Percentiles rank a stretch among this genome's conserved stretches.
These are phyloP conservation scores for Notarius lentiginosus DNA, from an alignment of 2,113 vertebrate species.

Conservation along the genomic window DNA sequence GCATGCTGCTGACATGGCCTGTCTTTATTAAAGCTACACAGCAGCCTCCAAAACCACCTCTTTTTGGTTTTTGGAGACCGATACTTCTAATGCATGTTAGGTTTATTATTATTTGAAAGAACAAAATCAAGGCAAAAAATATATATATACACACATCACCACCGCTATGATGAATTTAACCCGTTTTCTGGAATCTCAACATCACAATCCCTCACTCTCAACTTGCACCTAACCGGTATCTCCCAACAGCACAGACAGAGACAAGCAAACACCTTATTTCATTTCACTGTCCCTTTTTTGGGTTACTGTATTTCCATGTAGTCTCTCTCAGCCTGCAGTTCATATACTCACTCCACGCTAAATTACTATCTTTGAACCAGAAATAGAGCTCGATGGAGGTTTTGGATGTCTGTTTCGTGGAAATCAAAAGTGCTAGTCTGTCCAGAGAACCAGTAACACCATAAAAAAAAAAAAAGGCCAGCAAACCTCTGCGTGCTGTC, in stretches of 20 bases:
- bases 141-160: too few species aligned
- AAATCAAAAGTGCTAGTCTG: conserved; percentile 52
- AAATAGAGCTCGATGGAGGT: conserved; percentile 47
- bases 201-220: background rate
- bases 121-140: background rate
- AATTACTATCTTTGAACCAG: conserved; percentile 48
- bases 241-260: background rate
- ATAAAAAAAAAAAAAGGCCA: conserved; percentile 1
- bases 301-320: conserved; percentile 20
- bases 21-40: background rate
- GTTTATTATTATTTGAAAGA: background rate
- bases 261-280: conserved; percentile 35
- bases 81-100: background rate
- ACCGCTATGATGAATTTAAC: background rate
- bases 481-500: conserved; percentile 32
- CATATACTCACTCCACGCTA: conserved; percentile 18
- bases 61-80: background rate
- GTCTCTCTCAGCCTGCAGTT: conserved; percentile 12
- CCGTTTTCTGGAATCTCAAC: background rate
- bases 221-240: background rate
- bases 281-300: conserved; percentile 8
- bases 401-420: conserved; percentile 45
- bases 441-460: conserved; percentile 23
- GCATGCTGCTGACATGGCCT: conserved; percentile 15
- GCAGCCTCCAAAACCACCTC: background rate